Base-by-base conservation (phyloP, 2,113 vertebrate genomes). In the Peromyscus polionotus region DNA sequence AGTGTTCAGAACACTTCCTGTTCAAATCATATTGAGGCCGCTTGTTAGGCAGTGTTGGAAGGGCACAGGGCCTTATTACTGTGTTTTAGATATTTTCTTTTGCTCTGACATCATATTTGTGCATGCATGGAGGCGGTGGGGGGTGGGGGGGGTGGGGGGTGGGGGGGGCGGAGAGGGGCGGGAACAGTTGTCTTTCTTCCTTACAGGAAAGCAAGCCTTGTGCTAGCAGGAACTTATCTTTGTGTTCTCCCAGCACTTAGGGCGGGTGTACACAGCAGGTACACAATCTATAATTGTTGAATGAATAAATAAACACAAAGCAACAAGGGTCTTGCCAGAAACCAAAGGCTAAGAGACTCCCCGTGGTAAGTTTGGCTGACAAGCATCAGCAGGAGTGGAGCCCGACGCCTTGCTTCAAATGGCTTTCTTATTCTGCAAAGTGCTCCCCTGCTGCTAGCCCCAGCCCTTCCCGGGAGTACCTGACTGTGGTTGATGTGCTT, bases 281-380 rank as follows among this genome's bases (percentile, higher is more conserved):
- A 33, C 54, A 42, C n/a, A 45, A 36, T 45, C 85, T 14, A 91
- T 79, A 70, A 83, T 65, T 94, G 85, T 80, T 89, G 84, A 92
- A 77, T 80, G 68, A 97, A 90, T 67, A 95, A 88, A 83, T 79
- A 87, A 95, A 73, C 51, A 59, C 33, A 67, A 79, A 75, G 75
- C 75, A 42, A 67, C 63, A 91, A 61, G 26, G 90, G 42, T 59
- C 90, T 96, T 75, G 57, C 45, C 83, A 94, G 92, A 89, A 83
- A 54, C 48, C 86, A 76, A 63, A 83, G 81, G 79, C 11, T 67
- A 63, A 48, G 87, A 89, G 72, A 24, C 76, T 85, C 42, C 88
- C 85, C 8, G 36, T 26, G 59, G 59, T 33, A 57, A 90, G 86
- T 63, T 7, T 63, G 91, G 81, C 83, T 91, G 84, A 75, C 33